Conservation (phyloP, 2,797 vertebrate species). For the Danio kyathit region DNA sequence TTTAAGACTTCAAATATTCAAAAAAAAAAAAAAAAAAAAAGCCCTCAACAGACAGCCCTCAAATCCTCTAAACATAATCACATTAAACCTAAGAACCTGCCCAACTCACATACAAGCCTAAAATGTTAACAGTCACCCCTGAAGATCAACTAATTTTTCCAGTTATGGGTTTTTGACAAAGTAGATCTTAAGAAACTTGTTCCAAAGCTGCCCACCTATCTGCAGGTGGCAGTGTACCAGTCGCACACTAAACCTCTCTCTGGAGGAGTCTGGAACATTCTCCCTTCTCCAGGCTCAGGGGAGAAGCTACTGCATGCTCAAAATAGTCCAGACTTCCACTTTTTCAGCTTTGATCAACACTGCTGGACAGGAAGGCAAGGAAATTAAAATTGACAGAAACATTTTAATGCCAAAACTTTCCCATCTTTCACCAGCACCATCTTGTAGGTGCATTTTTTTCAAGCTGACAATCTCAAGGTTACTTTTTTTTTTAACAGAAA, state of each 20-base stretch:
- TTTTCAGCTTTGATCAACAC: conserved; percentile 54
- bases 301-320: conserved; percentile 26
- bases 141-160: conserved; percentile 8
- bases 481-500: conserved; percentile 8
- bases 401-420: conserved; percentile 35
- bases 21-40: neutral
- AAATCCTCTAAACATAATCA: neutral
- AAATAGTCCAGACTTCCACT: conserved; percentile 38
- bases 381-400: conserved; percentile 37
- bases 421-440: neutral
- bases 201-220: conserved; percentile 46
- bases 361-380: conserved; percentile 21
- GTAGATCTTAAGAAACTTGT: conserved; percentile 13
- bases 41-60: neutral
- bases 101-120: neutral
- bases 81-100: neutral
- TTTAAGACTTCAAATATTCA: too few relatives aligned
- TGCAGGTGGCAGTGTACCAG: conserved; percentile 61
- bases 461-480: neutral
- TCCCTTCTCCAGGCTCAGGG: conserved; percentile 4
- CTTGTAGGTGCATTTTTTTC: neutral
- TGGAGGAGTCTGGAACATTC: conserved; percentile 56
- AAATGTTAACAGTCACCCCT: neutral
- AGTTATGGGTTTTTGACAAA: conserved; percentile 11
- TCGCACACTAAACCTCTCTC: conserved; percentile 37